Evolutionary conservation across 2,888 invertebrate genomes (phyloP).

Genomic region (Ichneumoninae sp.): DNA sequence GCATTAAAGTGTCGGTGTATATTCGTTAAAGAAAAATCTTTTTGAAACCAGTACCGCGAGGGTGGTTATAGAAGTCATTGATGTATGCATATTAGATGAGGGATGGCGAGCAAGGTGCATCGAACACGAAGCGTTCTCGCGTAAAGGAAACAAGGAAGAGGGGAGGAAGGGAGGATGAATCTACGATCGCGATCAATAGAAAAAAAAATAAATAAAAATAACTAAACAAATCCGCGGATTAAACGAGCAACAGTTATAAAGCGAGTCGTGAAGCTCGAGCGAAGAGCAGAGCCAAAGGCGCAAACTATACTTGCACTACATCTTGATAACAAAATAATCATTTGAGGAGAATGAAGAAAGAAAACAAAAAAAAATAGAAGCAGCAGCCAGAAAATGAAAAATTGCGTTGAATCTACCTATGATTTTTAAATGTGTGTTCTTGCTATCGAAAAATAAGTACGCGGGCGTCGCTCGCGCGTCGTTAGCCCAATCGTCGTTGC

Average conservation of each 20-base stretch:
- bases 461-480: slow-evolving; percentile 66
- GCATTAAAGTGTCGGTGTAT: background rate
- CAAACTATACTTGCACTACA: slow-evolving; percentile 46
- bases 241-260: slow-evolving; percentile 63
- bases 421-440: slow-evolving; percentile 79
- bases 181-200: slow-evolving; percentile 28
- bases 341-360: background rate
- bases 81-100: slow-evolving; percentile 31
- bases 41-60: slow-evolving; percentile 25
- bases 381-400: slow-evolving; percentile 40
- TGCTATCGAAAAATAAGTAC: slow-evolving; percentile 77
- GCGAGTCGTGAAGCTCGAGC: slow-evolving; percentile 54
- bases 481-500: slow-evolving; percentile 48
- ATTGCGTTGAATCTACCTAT: slow-evolving; percentile 76
- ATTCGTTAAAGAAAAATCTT: slow-evolving; percentile 38
- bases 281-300: slow-evolving; percentile 28
- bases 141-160: slow-evolving; percentile 12
- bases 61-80: slow-evolving; percentile 38
- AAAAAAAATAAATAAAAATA: background rate
- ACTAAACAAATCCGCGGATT: slow-evolving; percentile 51
- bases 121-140: slow-evolving; percentile 20
- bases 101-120: slow-evolving; percentile 41
- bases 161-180: slow-evolving; percentile 59
- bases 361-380: slow-evolving; percentile 34
- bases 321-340: slow-evolving; percentile 39